These are phyloP conservation scores for Luperina testacea DNA, from an alignment of 2,888 invertebrate genomes.

Conservation along the genomic window DNA sequence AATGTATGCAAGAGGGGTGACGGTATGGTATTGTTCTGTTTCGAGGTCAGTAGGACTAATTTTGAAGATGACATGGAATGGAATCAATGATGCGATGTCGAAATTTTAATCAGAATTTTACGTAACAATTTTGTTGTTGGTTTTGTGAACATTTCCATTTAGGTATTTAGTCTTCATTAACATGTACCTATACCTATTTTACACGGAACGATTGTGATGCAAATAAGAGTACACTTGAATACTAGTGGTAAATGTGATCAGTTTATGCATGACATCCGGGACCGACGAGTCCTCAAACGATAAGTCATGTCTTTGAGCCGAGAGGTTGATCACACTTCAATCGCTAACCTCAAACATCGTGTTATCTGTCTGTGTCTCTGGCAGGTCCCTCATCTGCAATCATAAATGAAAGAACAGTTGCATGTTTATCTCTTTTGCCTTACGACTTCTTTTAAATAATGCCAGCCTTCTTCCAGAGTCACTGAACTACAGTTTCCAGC, in stretches of 20 bases:
- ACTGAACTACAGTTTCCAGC: slow-evolving; percentile 50
- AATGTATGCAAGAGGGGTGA: slow-evolving; percentile 78
- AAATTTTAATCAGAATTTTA: slow-evolving; percentile 34
- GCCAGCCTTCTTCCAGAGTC: slow-evolving; percentile 29
- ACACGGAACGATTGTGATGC: slow-evolving; percentile 33
- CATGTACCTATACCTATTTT: neutral
- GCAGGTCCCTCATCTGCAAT: neutral
- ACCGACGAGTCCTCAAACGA: neutral
- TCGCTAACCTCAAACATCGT: neutral
- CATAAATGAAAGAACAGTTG: slow-evolving; percentile 27
- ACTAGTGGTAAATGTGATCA: slow-evolving; percentile 40
- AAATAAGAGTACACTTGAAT: slow-evolving; percentile 37
- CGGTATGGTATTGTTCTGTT: slow-evolving; percentile 70
- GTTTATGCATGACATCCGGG: slow-evolving; percentile 30
- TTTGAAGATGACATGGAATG: slow-evolving; percentile 57
- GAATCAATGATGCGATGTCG: slow-evolving; percentile 38
- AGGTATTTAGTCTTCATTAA: neutral
- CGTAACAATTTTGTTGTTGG: slow-evolving; percentile 2
- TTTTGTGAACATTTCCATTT: slow-evolving; percentile 9
- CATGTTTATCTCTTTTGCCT: slow-evolving; percentile 32
- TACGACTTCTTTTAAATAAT: slow-evolving; percentile 31
- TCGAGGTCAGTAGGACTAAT: slow-evolving; percentile 68
- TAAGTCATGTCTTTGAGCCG: slow-evolving; percentile 17
- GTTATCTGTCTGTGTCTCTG: slow-evolving; percentile 1
- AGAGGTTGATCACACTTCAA: slow-evolving; percentile 22